Evolutionary conservation across 1,140 invertebrate genomes (phyloP), one percentile per base, ranked within the genome.

Genomic region (Drosophila kepulauana): DNA sequence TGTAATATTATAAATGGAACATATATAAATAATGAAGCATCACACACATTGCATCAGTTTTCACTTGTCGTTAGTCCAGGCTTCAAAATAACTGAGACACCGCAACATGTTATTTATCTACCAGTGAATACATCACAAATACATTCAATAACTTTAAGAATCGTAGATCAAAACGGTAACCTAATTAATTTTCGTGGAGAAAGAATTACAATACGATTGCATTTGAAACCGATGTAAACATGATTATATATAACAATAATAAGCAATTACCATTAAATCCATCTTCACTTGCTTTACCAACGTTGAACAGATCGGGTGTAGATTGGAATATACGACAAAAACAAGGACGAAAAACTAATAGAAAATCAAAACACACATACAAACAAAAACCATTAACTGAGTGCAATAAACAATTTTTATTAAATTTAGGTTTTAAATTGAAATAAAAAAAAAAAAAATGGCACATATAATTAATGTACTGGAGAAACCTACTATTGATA

Each of bases 1-100:
- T 52, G 49, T 52, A 52, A 52, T 52, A 52, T 52, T 52, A 52
- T 52, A 52, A 25, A 25, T 52, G 20, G 49, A 52, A 30, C 49
- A 7, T 52, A 52, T 52, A 52, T 52, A 52, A 52, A 52, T 52
- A 52, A 52, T 52, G n/a, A 16, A 16, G 2, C 49, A 52, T 25
- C 49, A 30, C 49, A 52, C 20, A 52, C 16, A 52, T 52, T 52
- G 25, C 49, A 52, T 52, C 49, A 52, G 49, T 52, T 52, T 52
- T 16, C 46, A 16, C 46, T 49, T 49, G 15, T 15, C 16, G 46
- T 49, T 49, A 49, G 46, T 6, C 46, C 46, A 16, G 46, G 46
- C 16, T 49, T 16, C 16, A 49, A 49, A 49, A 49, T 49, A 49
- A 20, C 46, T 5, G 46, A 49, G 16, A 20, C 16, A 49, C 46